Evolutionary conservation across 1,140 invertebrate species (phyloP), one percentile per base, ranked within the genome.

Genomic region (Zaprionus nigranus): DNA sequence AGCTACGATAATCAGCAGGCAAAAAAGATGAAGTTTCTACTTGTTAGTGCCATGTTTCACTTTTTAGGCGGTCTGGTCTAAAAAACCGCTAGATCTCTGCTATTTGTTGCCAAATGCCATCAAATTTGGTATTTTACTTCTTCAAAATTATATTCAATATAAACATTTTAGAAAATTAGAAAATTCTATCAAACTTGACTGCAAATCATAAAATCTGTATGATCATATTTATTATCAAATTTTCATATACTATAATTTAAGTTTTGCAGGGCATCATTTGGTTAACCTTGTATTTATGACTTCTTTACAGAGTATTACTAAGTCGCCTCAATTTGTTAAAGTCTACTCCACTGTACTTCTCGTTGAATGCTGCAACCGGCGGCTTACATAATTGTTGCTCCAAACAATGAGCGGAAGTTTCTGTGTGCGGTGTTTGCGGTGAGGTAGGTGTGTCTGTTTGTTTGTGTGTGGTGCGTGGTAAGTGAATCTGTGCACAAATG

Each of bases 391-490:
- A 88, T 84, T 87, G 84, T 88, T 78, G 68, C 40, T 66, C 49
- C 84, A 80, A 88, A 82, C 82, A 85, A 85, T 86, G 78, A 88
- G 74, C 84, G 84, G 83, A 87, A 87, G 84, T 63, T 78, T 88
- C 81, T 57, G 15, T 34, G 13, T 20, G 20, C 20, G 20, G 20
- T 22, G 2, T 22, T 22, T 34, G 28, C 12, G 60, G 22, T 56
- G 15, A 30, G 46, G 46, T 60, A 54, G 34, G 43, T 54, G 43
- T 64, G 60, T 57, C 38, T 24, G 13, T 13, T 36, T 34, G n/a
- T n/a, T n/a, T 62, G 40, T 53, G 49, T 30, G 46, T n/a, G 13
- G 17, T n/a, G 20, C 17, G 43, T 38, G 66, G 43, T 53, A 73
- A 64, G 60, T 70, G 63, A 68, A 79, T 79, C 62, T 64, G 59